Conservation (phyloP, 2,113 vertebrate genomes). For the Felis chaus region DNA sequence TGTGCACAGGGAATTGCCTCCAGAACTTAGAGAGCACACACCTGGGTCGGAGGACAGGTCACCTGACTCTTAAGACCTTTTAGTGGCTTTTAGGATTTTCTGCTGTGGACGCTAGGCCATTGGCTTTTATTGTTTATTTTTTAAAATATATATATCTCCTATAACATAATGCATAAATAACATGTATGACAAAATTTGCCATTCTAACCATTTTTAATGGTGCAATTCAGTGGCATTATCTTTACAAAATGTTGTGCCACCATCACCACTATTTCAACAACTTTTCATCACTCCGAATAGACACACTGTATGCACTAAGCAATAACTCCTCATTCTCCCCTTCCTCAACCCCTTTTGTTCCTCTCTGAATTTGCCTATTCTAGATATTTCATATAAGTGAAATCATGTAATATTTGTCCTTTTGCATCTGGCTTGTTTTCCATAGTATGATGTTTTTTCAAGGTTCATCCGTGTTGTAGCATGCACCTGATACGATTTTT, state of each 20-base stretch:
- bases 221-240: background rate
- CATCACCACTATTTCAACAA: background rate
- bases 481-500: background rate
- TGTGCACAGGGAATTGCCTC: background rate
- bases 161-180: background rate
- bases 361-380: background rate
- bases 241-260: background rate
- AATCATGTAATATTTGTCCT: background rate
- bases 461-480: background rate
- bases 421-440: background rate
- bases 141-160: background rate
- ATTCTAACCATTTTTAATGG: background rate
- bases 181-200: background rate
- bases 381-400: background rate
- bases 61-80: background rate
- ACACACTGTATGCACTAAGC: background rate
- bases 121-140: background rate
- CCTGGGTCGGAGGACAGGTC: background rate
- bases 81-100: background rate
- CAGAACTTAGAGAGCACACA: accelerated
- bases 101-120: background rate
- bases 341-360: background rate
- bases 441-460: background rate
- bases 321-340: background rate
- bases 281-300: background rate